Conservation (phyloP, 2,113 vertebrate genomes). For the Crotalus horridus region DNA sequence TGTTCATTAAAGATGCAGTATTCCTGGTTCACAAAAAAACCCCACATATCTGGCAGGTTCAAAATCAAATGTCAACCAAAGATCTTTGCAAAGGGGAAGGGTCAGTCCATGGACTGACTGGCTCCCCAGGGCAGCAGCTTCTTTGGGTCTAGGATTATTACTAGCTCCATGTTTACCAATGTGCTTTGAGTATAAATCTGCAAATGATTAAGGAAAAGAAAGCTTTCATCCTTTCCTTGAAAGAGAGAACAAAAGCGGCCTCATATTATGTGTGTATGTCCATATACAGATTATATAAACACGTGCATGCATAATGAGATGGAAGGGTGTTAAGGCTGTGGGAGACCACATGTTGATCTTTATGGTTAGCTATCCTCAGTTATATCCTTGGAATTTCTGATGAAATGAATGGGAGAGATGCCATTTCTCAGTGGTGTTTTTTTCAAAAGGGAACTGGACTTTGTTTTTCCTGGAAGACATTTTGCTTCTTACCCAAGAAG, state of each 20-base stretch:
- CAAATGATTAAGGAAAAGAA: conserved; percentile 61
- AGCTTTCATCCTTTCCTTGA: conserved; percentile 54
- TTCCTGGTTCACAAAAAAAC: conserved; percentile 76
- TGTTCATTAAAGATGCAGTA: conserved; percentile 84
- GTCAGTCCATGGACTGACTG: conserved; percentile 75
- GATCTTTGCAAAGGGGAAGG: conserved; percentile 76
- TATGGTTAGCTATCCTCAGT: conserved; percentile 49
- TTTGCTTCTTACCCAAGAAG: not conserved
- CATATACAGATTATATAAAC: conserved; percentile 68
- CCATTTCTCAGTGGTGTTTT: not conserved
- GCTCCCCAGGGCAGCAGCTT: conserved; percentile 70
- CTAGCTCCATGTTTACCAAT: conserved; percentile 67
- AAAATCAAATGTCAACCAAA: conserved; percentile 83
- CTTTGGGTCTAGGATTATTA: conserved; percentile 69
- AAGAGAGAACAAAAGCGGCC: conserved; percentile 52
- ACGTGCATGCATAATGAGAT: conserved; percentile 61
- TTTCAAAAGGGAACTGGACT: not conserved
- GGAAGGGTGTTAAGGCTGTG: conserved; percentile 60
- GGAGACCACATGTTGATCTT: conserved; percentile 60
- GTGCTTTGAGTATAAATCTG: conserved; percentile 66
- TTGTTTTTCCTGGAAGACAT: not conserved
- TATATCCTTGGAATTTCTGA: not conserved
- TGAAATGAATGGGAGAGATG: not conserved
- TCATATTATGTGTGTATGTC: conserved; percentile 58
- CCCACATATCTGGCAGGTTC: conserved; percentile 76